Conservation (phyloP, 2,888 invertebrate species). For the Spodoptera picta region DNA sequence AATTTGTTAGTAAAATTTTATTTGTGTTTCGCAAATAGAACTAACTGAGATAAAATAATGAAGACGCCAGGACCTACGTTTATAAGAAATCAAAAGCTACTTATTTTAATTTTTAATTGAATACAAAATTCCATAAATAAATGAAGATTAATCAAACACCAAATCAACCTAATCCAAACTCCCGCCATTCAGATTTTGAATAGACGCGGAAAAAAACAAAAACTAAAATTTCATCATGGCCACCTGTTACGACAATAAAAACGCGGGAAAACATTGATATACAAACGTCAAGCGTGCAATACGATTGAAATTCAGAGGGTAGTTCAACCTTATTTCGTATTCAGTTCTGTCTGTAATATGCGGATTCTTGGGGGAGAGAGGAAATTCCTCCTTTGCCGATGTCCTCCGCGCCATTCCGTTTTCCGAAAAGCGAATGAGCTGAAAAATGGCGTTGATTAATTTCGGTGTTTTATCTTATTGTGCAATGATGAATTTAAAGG, state of each 20-base stretch:
- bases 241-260: slow-evolving; percentile 60
- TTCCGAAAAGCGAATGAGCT: slow-evolving; percentile 37
- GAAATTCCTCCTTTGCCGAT: slow-evolving; percentile 41
- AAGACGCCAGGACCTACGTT: no score
- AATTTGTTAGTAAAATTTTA: no score
- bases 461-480: slow-evolving; percentile 14
- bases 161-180: slow-evolving; percentile 5
- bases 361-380: slow-evolving; percentile 49
- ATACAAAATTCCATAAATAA: no score
- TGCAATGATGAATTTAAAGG: neutral
- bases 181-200: slow-evolving; percentile 29
- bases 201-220: slow-evolving; percentile 23
- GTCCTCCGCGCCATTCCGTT: slow-evolving; percentile 46
- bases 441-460: slow-evolving; percentile 38
- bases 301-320: slow-evolving; percentile 59
- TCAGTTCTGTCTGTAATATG: slow-evolving; percentile 55
- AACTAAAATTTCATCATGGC: slow-evolving; percentile 39
- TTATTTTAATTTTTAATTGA: no score
- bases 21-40: no score
- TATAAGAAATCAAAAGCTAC: no score
- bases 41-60: no score
- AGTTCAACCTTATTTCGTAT: slow-evolving; percentile 53
- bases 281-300: slow-evolving; percentile 63
- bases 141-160: neutral
- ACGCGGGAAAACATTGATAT: slow-evolving; percentile 57